Evolutionary conservation across 2,797 vertebrate species (phyloP).

Genomic region (Enteromius thamalakanensis): DNA sequence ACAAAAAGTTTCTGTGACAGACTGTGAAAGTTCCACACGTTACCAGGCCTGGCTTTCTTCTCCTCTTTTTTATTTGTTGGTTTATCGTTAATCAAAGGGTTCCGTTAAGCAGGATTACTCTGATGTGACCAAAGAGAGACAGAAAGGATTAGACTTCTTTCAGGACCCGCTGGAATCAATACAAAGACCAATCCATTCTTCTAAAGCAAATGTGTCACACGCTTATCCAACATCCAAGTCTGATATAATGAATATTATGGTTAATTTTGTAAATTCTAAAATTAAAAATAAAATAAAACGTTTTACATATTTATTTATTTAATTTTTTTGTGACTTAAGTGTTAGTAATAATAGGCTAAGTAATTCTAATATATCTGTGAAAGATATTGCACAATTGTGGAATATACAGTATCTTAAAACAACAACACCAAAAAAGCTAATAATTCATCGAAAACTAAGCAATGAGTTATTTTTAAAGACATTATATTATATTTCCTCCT

Average conservation of each 20-base stretch:
- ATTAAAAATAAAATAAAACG: background rate
- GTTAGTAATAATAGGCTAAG: background rate
- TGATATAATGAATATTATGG: background rate
- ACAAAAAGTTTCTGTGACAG: slow-evolving; percentile 50
- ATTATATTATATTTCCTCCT: background rate
- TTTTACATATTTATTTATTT: background rate
- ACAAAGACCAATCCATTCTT: slow-evolving; percentile 35
- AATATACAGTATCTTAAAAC: background rate
- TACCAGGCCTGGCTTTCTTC: slow-evolving; percentile 39
- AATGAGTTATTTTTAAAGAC: background rate
- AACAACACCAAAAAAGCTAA: background rate
- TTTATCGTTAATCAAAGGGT: slow-evolving; percentile 53
- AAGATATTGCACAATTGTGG: background rate
- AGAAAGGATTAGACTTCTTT: slow-evolving; percentile 53
- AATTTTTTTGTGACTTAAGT: background rate
- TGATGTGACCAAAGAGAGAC: slow-evolving; percentile 42
- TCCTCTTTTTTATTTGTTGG: slow-evolving; percentile 10
- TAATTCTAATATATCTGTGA: background rate
- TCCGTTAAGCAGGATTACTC: slow-evolving; percentile 48
- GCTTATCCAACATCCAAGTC: slow-evolving; percentile 7
- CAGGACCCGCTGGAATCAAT: slow-evolving; percentile 47
- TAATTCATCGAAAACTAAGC: background rate
- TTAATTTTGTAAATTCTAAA: background rate
- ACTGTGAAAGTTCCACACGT: slow-evolving; percentile 47
- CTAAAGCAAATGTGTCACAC: slow-evolving; percentile 24